Evolutionary conservation across 2,797 vertebrate species (phyloP).

Genomic region (Galaxias olidus): DNA sequence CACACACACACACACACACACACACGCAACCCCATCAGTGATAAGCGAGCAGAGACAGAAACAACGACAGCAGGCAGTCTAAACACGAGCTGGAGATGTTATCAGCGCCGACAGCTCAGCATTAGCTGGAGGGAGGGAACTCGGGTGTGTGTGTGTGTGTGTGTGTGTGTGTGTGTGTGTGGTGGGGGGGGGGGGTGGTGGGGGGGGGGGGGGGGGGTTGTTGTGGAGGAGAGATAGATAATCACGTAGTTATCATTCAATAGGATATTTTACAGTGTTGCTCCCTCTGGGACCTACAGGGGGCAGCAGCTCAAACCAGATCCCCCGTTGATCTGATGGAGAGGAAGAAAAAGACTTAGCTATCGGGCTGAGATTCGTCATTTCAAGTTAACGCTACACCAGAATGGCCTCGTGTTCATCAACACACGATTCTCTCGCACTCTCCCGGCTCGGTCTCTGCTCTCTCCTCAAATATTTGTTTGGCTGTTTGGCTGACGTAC

Average conservation of each 20-base stretch:
- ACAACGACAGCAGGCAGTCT: conserved; percentile 50
- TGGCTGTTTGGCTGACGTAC: no score
- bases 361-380: not conserved
- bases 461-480: no score
- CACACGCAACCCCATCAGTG: conserved; percentile 30
- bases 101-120: conserved; percentile 36
- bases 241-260: not conserved
- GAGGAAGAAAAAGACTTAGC: conserved; percentile 14
- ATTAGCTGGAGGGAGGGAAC: conserved; percentile 17
- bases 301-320: not conserved
- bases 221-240: conserved; percentile 4
- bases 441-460: no score
- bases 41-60: conserved; percentile 48
- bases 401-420: no score
- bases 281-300: conserved; percentile 3
- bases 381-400: not conserved
- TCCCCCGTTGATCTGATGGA: conserved; percentile 19
- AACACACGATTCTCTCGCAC: no score
- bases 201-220: conserved; percentile 10
- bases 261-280: not conserved
- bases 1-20: conserved; percentile 11
- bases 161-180: not conserved
- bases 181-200: conserved; percentile 6
- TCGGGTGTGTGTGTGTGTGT: not conserved
- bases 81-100: conserved; percentile 50